Conservation (phyloP, 1,140 invertebrate species). For the Mesaphorura yosii region DNA sequence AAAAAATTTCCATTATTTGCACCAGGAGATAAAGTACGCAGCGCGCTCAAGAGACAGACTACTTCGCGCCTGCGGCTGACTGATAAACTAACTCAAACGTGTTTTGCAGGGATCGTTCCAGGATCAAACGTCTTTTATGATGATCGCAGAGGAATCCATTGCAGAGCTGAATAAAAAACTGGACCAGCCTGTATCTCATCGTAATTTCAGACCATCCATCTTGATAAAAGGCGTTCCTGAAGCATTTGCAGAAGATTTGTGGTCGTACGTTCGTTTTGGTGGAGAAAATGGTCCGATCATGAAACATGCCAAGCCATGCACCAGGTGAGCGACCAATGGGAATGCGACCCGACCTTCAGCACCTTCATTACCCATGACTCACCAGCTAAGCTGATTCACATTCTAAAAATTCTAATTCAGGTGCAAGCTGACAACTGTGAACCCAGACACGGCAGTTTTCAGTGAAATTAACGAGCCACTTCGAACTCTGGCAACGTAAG, state of each 20-base stretch:
- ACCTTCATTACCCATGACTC: neutral
- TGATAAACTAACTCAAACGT: neutral
- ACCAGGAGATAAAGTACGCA: conserved; percentile 13
- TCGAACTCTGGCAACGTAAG: neutral
- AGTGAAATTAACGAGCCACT: conserved; percentile 26
- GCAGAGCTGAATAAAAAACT: conserved; percentile 34
- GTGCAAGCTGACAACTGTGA: conserved; percentile 35
- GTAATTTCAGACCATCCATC: conserved; percentile 33
- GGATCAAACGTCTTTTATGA: conserved; percentile 35
- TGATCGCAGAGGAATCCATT: conserved; percentile 34
- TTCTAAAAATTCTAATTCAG: conserved; percentile 16
- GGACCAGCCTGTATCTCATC: conserved; percentile 28
- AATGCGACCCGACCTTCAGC: conserved; percentile 1
- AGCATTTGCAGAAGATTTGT: conserved; percentile 33
- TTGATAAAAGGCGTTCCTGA: conserved; percentile 27
- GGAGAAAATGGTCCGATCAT: conserved; percentile 28
- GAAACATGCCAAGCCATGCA: conserved; percentile 31
- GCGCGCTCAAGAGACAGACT: neutral
- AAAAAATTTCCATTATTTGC: conserved; percentile 24
- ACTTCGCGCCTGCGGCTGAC: neutral
- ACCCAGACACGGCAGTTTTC: conserved; percentile 34
- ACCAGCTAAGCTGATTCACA: neutral
- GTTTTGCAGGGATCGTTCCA: conserved; percentile 32
- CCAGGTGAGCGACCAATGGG: conserved; percentile 19
- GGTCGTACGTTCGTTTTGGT: conserved; percentile 32